Evolutionary conservation across 2,888 invertebrate species (phyloP).

Genomic region (Malachius bipustulatus): DNA sequence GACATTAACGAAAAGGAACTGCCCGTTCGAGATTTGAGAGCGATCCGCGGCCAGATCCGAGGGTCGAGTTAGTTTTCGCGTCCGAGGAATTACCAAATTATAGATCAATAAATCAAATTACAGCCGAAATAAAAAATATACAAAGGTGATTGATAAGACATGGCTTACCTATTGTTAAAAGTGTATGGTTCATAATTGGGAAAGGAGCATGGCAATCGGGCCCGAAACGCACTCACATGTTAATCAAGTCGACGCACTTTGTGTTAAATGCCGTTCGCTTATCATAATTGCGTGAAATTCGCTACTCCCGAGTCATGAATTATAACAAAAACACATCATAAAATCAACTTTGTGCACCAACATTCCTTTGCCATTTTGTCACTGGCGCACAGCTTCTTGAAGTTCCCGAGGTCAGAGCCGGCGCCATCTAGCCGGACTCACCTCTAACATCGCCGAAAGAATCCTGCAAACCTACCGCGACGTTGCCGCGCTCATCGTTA

Average conservation of each 20-base stretch:
- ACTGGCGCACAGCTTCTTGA: constrained; percentile 30
- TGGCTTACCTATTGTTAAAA: constrained; percentile 39
- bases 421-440: background rate
- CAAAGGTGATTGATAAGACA: constrained; percentile 38
- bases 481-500: too few species aligned
- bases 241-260: constrained; percentile 23
- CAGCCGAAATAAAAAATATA: constrained; percentile 30
- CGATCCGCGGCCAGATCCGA: too few species aligned
- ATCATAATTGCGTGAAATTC: constrained; percentile 27
- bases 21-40: too few species aligned
- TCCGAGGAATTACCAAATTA: constrained; percentile 1
- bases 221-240: constrained; percentile 26
- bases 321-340: constrained; percentile 30
- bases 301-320: constrained; percentile 22
- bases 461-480: too few species aligned
- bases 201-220: constrained; percentile 28
- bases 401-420: too few species aligned
- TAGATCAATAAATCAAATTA: constrained; percentile 29
- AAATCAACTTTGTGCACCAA: constrained; percentile 33
- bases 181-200: constrained; percentile 34
- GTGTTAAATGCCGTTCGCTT: constrained; percentile 24
- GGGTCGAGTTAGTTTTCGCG: background rate
- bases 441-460: too few species aligned
- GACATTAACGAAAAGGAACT: too few species aligned
- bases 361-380: constrained; percentile 41